Conservation (phyloP, 2,797 vertebrate genomes). For the Poecile montanus region DNA sequence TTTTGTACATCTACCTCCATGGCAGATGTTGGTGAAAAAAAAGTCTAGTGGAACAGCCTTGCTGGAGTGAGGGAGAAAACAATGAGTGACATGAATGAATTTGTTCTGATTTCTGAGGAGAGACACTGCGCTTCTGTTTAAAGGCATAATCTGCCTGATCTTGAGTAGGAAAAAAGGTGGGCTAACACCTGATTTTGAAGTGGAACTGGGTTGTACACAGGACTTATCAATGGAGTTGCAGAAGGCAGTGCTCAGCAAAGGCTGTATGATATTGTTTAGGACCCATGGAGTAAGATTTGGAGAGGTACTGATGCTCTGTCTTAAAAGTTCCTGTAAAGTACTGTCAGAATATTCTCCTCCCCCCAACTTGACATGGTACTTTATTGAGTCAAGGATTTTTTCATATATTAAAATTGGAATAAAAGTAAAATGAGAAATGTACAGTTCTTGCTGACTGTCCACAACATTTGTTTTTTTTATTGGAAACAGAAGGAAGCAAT, state of each 20-base stretch:
- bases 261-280: neutral
- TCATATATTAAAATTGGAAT: neutral
- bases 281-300: neutral
- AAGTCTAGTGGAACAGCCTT: neutral
- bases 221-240: neutral
- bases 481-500: neutral
- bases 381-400: neutral
- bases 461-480: neutral
- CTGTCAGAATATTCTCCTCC: neutral
- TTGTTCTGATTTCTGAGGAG: neutral
- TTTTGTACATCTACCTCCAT: neutral
- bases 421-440: neutral
- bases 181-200: neutral
- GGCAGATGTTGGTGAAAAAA: neutral
- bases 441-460: neutral
- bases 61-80: neutral
- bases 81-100: neutral
- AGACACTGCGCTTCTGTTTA: neutral
- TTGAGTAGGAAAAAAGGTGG: neutral
- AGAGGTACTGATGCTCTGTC: neutral
- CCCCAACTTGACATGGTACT: accelerated
- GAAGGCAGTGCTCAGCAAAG: neutral
- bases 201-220: neutral
- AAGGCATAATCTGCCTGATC: neutral
- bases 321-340: neutral